phyloP scores from a whole-genome alignment of 2,888 invertebrate genomes.

The Alviniconcha strummeri region DNA sequence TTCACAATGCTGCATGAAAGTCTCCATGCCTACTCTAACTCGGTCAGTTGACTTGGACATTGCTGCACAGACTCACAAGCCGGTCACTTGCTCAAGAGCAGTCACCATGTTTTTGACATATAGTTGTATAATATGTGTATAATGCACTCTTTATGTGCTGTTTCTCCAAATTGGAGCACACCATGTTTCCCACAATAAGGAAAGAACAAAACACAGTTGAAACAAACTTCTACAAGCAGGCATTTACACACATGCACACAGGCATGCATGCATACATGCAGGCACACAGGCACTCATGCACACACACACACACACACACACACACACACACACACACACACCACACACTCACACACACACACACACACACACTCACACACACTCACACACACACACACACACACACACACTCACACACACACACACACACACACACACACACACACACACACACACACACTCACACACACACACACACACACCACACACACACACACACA shows the following conservation, averaged over 20 bases:
- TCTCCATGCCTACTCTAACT: constrained; percentile 97
- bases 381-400: not conserved
- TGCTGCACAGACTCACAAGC: not conserved
- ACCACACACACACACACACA: not conserved
- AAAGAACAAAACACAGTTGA: too few species aligned
- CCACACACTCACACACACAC: not conserved
- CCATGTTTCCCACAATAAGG: too few species aligned
- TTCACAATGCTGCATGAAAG: constrained; percentile 99
- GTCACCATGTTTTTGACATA: not conserved
- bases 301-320: too few species aligned
- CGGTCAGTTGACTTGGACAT: constrained; percentile 76
- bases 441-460: not conserved
- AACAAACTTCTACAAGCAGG: too few species aligned
- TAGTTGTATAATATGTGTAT: not conserved
- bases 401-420: too few species aligned
- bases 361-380: not conserved
- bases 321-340: too few species aligned
- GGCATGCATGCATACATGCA: too few species aligned
- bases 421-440: not conserved
- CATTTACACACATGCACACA: too few species aligned
- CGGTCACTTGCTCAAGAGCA: not conserved
- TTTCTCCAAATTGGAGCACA: too few species aligned
- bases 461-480: not conserved
- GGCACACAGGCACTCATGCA: too few species aligned
- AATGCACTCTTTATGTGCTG: too few species aligned